Conservation (phyloP, 2,797 vertebrate genomes). For the Poecilia wingei region DNA sequence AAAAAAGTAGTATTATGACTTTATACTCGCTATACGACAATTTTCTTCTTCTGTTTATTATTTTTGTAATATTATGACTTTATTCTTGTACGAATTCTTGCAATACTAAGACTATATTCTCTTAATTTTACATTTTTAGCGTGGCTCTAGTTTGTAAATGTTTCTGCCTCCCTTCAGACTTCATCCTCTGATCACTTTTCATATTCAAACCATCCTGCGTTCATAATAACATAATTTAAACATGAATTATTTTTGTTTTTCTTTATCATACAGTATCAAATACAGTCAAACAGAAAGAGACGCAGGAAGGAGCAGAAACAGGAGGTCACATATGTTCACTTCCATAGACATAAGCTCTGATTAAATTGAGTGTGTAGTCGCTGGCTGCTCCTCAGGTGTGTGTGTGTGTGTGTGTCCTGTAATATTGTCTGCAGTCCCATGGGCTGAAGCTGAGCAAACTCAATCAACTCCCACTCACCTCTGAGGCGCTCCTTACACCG, state of each 20-base stretch:
- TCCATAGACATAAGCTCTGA: conserved; percentile 78
- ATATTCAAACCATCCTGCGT: neutral
- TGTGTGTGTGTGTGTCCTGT: conserved; percentile 66
- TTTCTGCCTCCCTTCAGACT: neutral
- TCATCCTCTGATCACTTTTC: neutral
- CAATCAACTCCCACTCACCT: conserved; percentile 82
- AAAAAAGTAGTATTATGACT: too few relatives aligned
- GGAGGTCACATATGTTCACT: conserved; percentile 77
- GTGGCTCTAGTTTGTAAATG: neutral
- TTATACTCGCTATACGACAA: too few relatives aligned
- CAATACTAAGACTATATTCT: too few relatives aligned
- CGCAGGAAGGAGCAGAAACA: conserved; percentile 37
- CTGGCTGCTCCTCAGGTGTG: conserved; percentile 58
- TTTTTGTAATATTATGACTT: too few relatives aligned
- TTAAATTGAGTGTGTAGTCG: conserved; percentile 79
- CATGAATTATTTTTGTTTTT: neutral
- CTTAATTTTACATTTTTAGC: neutral
- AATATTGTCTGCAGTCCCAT: conserved; percentile 79
- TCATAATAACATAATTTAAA: neutral
- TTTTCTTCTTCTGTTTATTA: too few relatives aligned
- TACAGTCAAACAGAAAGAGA: neutral
- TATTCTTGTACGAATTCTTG: too few relatives aligned
- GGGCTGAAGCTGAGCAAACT: conserved; percentile 79
- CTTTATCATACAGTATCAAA: neutral
- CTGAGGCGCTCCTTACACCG: conserved; percentile 59